phyloP scores from a whole-genome alignment of 2,797 vertebrate species.

The Melanotaenia boesemani region DNA sequence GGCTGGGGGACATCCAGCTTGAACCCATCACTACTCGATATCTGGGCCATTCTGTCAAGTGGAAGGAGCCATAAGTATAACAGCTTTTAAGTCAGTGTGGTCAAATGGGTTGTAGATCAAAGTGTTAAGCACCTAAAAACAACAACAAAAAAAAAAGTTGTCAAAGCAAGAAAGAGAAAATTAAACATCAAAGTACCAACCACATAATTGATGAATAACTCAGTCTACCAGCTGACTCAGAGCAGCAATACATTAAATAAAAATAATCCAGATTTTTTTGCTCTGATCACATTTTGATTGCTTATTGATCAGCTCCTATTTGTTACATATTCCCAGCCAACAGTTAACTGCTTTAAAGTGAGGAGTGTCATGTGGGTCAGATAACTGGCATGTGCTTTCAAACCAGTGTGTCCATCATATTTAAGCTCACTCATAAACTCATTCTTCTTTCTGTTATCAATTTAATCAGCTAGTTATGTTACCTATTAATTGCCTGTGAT shows the following conservation, averaged over 20 bases:
- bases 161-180: neutral
- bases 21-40: conserved; percentile 92
- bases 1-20: conserved; percentile 85
- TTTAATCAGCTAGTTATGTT: neutral
- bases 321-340: conserved; percentile 14
- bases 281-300: conserved; percentile 19
- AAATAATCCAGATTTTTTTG: neutral
- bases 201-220: neutral
- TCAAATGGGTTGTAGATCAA: conserved; percentile 28
- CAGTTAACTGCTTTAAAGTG: conserved; percentile 31
- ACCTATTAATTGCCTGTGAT: neutral
- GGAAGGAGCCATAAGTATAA: conserved; percentile 81
- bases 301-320: conserved; percentile 47
- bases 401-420: neutral
- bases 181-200: neutral
- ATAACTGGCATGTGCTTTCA: neutral
- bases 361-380: conserved; percentile 33
- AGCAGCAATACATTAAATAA: neutral
- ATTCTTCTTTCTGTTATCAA: neutral
- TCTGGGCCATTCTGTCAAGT: conserved; percentile 93
- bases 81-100: conserved; percentile 55
- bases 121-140: conserved; percentile 79
- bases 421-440: neutral
- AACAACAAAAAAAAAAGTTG: neutral
- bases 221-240: conserved; percentile 1